A percentile compares a stretch with the other conserved stretches of the same genome.
These are phyloP conservation scores for Eupithecia dodoneata DNA, from an alignment of 2,888 invertebrate genomes.

Conservation along the genomic window DNA sequence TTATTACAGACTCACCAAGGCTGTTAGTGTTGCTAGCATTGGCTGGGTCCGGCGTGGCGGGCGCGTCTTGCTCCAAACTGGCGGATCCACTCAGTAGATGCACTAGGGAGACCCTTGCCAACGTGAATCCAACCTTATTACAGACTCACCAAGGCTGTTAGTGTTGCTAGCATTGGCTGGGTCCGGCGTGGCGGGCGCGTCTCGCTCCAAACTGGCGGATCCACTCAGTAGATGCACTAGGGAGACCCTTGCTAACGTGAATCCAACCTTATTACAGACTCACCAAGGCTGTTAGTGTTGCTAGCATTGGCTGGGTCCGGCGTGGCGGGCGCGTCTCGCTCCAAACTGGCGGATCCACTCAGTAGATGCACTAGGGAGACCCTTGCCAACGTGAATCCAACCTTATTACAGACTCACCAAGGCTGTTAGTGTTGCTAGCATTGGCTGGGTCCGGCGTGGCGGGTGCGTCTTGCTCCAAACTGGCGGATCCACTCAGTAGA, in stretches of 20 bases:
- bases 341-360: conserved; percentile 78
- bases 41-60: conserved; percentile 43
- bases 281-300: conserved; percentile 87
- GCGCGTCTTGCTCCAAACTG: conserved; percentile 84
- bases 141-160: conserved; percentile 82
- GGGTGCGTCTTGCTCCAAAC: conserved; percentile 83
- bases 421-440: conserved; percentile 87
- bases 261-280: conserved; percentile 38
- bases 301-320: conserved; percentile 34
- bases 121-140: conserved; percentile 47
- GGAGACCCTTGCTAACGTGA: conserved; percentile 47
- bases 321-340: conserved; percentile 76
- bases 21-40: conserved; percentile 86
- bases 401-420: conserved; percentile 48
- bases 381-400: conserved; percentile 51
- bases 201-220: conserved; percentile 83
- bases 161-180: conserved; percentile 76
- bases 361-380: conserved; percentile 71
- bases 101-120: conserved; percentile 35
- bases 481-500: conserved; percentile 71
- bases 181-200: conserved; percentile 56
- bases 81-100: conserved; percentile 60
- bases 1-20: conserved; percentile 50
- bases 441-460: conserved; percentile 40
- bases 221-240: conserved; percentile 69